Base-by-base conservation (phyloP, 1,140 invertebrate species). In the Bombus picipes region DNA sequence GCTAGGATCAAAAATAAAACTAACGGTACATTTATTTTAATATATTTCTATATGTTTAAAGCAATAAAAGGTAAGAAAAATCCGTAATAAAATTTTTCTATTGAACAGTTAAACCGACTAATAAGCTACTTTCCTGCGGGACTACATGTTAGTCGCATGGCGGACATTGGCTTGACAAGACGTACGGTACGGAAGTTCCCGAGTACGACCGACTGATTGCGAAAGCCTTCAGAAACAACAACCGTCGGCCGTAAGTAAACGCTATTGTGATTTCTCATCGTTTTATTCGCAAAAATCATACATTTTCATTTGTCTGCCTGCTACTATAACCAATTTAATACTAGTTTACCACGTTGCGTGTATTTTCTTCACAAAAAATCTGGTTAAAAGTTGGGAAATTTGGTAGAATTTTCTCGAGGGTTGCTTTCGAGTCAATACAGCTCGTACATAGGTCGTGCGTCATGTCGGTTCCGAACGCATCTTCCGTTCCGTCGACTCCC, bases 161-260 rank as follows among this genome's bases (percentile, higher is more conserved):
- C 80, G 82, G 62, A 90, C 68, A 70, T 39, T 85, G 81, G 79
- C 65, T 90, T 90, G 90, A 90, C 82, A 66, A 83, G 75, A 85
- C 89, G 53, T 78, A 81, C 43, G 39, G n/a, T 62, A 79, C 92
- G 92, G 87, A 92, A 92, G 90, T 90, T 82, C 53, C 91, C 93
- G 92, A 94, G 87, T 86, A 87, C 86, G 84, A 90, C 89, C 93
- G 93, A 94, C 87, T 91, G 92, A 91, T 93, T 93, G 94, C 93
- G 93, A 94, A 94, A 94, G 94, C 92, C 93, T 92, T 94, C 94
- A 94, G 94, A 92, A 93, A 95, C 94, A 94, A 94, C 94, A 93
- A 94, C 94, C 94, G 92, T 94, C 94, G 93, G 92, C 92, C 93
- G 95, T 95, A 94, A 95, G 95, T 95, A 94, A 93, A 92, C 88